These are phyloP conservation scores for Salvelinus alpinus DNA, from an alignment of 2,113 vertebrate genomes.

Conservation along the genomic window DNA sequence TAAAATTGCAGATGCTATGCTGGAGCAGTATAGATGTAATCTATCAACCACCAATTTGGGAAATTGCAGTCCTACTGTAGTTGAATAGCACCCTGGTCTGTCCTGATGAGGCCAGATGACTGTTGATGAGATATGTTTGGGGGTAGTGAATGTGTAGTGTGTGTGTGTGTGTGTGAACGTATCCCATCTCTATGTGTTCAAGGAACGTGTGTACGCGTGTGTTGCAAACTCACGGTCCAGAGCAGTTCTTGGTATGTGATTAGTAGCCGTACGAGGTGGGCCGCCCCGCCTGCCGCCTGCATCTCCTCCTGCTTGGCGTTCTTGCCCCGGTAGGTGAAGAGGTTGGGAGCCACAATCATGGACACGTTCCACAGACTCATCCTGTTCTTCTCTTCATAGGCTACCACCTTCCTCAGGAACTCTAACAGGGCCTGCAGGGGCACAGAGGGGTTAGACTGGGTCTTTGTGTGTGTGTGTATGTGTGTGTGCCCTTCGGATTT, in stretches of 20 bases:
- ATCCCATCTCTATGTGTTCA: no score
- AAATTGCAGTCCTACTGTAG: no score
- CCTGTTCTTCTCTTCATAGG: constrained; percentile 89
- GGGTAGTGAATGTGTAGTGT: neutral
- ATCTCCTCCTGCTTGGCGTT: constrained; percentile 81
- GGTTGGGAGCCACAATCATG: constrained; percentile 94
- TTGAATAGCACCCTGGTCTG: neutral
- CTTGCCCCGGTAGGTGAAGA: constrained; percentile 83
- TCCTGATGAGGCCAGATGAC: neutral
- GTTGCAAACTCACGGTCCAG: constrained; percentile 83
- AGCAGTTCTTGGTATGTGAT: constrained; percentile 90
- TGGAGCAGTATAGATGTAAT: no score
- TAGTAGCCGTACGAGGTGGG: constrained; percentile 84
- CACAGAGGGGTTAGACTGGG: neutral
- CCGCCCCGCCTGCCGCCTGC: constrained; percentile 82
- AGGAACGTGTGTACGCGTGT: neutral
- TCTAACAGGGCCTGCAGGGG: constrained; percentile 82
- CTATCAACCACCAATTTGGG: no score
- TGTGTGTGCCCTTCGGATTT: neutral
- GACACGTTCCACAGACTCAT: constrained; percentile 97
- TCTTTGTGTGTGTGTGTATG: neutral
- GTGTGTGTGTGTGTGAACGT: neutral
- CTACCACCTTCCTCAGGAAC: constrained; percentile 89
- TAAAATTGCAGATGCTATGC: no score
- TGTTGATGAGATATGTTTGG: neutral